Evolutionary conservation across 2,888 invertebrate genomes (phyloP).

Genomic region (Agonopterix heracliana): DNA sequence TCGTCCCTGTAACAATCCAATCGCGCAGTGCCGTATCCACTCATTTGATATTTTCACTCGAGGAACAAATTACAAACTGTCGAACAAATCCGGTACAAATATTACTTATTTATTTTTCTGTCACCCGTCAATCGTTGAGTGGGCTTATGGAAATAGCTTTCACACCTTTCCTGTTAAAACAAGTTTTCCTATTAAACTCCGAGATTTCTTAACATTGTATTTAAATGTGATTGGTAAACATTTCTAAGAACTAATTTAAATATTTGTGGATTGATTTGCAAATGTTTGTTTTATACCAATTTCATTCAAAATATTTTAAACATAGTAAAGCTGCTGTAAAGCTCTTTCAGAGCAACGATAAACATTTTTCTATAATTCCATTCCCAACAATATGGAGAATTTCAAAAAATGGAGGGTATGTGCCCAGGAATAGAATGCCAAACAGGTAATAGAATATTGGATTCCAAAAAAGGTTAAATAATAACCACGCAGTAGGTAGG

Average conservation of each 20-base stretch:
- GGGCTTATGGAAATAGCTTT: conserved; percentile 56
- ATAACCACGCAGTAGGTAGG: conserved; percentile 19
- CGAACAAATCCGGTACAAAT: conserved; percentile 20
- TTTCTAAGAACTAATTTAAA: too few relatives aligned
- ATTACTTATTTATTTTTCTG: conserved; percentile 38
- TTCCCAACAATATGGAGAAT: too few relatives aligned
- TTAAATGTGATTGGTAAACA: conserved; percentile 19
- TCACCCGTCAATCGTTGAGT: conserved; percentile 58
- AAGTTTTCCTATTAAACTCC: conserved; percentile 63
- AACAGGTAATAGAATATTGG: too few relatives aligned
- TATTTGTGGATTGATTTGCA: too few relatives aligned
- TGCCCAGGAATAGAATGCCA: too few relatives aligned
- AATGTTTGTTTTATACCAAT: too few relatives aligned
- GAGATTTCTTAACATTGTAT: conserved; percentile 38
- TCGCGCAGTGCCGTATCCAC: conserved; percentile 62
- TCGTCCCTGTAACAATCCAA: conserved; percentile 30
- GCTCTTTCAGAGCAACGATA: too few relatives aligned
- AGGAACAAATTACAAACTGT: conserved; percentile 73
- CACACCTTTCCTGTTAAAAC: conserved; percentile 44
- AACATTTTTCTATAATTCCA: too few relatives aligned
- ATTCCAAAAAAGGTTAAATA: conserved; percentile 18
- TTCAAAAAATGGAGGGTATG: too few relatives aligned
- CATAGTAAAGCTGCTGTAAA: too few relatives aligned
- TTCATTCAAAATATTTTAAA: too few relatives aligned
- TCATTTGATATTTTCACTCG: conserved; percentile 72